These are phyloP conservation scores for Phyllopteryx taeniolatus DNA, from an alignment of 2,113 vertebrate species.

Conservation along the genomic window DNA sequence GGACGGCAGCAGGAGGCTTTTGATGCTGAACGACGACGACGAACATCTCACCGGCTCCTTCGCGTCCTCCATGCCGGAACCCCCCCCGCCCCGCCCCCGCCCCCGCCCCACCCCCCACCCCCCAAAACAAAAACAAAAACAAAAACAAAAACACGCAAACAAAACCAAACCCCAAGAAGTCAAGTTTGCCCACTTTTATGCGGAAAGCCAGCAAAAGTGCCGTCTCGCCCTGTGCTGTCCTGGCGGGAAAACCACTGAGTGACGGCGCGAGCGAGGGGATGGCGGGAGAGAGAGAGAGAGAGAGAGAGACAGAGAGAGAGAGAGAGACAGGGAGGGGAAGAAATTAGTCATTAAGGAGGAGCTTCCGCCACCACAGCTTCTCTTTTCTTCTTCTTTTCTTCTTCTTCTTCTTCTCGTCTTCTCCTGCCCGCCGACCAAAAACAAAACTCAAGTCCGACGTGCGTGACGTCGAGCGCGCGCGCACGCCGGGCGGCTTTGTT, in stretches of 20 bases:
- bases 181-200: not conserved
- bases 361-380: conserved; percentile 43
- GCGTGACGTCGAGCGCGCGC: conserved; percentile 25
- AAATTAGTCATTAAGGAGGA: conserved; percentile 76
- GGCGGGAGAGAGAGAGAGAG: conserved; percentile 57
- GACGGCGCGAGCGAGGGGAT: conserved; percentile 35
- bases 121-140: conserved; percentile 39
- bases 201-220: conserved; percentile 12
- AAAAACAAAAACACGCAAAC: conserved; percentile 19
- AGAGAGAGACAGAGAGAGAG: conserved; percentile 31
- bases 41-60: conserved; percentile 71
- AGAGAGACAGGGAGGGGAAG: conserved; percentile 34
- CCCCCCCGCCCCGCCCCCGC: not conserved
- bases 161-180: not conserved
- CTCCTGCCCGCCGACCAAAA: conserved; percentile 7
- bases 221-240: conserved; percentile 46
- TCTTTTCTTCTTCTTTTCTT: conserved; percentile 32
- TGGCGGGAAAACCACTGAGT: conserved; percentile 42
- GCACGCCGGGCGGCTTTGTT: conserved; percentile 45
- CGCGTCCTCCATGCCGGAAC: conserved; percentile 69
- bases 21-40: conserved; percentile 76
- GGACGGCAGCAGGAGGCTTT: conserved; percentile 76
- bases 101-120: not conserved
- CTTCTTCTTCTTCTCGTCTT: conserved; percentile 13
- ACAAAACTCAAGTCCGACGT: conserved; percentile 9